Percentiles rank a stretch among this genome's conserved stretches.
Conservation (phyloP, 2,113 vertebrate species). For the Callionymus lyra region DNA sequence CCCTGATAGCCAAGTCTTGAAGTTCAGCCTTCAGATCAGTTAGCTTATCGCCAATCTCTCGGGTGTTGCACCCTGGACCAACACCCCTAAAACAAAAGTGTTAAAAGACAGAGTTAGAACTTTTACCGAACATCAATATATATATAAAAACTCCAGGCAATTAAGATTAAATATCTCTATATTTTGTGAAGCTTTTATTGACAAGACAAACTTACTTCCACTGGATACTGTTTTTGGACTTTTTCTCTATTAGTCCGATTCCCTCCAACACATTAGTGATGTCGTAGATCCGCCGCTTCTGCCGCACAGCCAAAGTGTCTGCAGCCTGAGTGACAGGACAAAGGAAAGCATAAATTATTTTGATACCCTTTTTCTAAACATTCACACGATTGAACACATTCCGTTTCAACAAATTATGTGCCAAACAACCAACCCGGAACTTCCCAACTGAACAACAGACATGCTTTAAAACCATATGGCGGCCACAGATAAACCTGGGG, state of each 20-base stretch:
- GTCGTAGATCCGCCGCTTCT: slow-evolving; percentile 95
- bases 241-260: slow-evolving; percentile 96
- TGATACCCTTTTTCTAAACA: not conserved
- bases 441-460: not conserved
- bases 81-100: slow-evolving; percentile 77
- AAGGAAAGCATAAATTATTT: slow-evolving; percentile 4
- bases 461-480: slow-evolving; percentile 18
- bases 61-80: slow-evolving; percentile 94
- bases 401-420: not conserved
- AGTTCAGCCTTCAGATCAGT: slow-evolving; percentile 96
- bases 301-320: slow-evolving; percentile 91
- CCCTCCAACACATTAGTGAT: slow-evolving; percentile 98
- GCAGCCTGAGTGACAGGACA: slow-evolving; percentile 73
- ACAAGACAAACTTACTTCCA: slow-evolving; percentile 84
- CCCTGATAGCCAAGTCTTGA: slow-evolving; percentile 83
- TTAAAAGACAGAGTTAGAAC: too few species aligned
- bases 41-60: slow-evolving; percentile 94
- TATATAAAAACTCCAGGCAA: too few species aligned
- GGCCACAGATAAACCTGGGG: slow-evolving; percentile 17
- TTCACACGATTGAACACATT: not conserved
- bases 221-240: slow-evolving; percentile 98
- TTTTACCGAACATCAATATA: too few species aligned
- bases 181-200: too few species aligned
- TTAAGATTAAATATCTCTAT: too few species aligned
- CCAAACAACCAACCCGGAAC: not conserved